Evolutionary conservation across 2,888 invertebrate genomes (phyloP).

Genomic region (Drosophila siamana): DNA sequence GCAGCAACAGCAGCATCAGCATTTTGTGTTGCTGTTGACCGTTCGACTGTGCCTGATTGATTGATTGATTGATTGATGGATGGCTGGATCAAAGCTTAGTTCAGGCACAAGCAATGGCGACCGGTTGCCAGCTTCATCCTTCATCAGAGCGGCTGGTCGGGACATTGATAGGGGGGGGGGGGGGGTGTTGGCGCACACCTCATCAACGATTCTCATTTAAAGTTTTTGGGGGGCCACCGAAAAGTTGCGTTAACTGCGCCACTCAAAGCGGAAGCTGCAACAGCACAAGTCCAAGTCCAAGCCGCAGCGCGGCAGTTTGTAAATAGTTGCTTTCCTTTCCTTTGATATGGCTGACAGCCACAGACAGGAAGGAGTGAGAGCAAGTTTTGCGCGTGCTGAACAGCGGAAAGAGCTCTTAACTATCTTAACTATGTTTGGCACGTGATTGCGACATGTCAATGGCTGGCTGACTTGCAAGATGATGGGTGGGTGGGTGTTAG

Average conservation of each 20-base stretch:
- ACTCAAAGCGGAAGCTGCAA: constrained; percentile 22
- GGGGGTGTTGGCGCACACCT: too few species aligned
- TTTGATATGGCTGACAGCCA: constrained; percentile 49
- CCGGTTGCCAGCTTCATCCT: constrained; percentile 24
- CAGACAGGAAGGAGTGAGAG: constrained; percentile 1
- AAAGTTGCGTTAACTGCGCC: constrained; percentile 33
- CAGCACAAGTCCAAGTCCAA: not conserved
- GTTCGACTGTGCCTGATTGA: constrained; percentile 31
- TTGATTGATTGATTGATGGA: constrained; percentile 55
- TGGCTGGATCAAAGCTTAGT: constrained; percentile 14
- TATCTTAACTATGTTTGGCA: constrained; percentile 69
- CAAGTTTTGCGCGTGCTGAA: not conserved
- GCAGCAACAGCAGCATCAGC: constrained; percentile 58
- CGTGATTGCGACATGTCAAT: constrained; percentile 28
- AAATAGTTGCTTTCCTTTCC: constrained; percentile 44
- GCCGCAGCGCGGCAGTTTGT: constrained; percentile 28
- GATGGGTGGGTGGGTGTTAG: constrained; percentile 2
- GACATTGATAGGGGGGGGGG: too few species aligned
- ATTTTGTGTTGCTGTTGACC: constrained; percentile 26
- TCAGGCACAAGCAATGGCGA: constrained; percentile 50
- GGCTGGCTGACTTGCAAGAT: constrained; percentile 30
- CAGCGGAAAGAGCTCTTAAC: constrained; percentile 43
- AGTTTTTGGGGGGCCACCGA: constrained; percentile 46
- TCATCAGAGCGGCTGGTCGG: constrained; percentile 41
- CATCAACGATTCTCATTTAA: constrained; percentile 51